Conservation (phyloP, 2,888 invertebrate species). For the Drosophila helvetica region DNA sequence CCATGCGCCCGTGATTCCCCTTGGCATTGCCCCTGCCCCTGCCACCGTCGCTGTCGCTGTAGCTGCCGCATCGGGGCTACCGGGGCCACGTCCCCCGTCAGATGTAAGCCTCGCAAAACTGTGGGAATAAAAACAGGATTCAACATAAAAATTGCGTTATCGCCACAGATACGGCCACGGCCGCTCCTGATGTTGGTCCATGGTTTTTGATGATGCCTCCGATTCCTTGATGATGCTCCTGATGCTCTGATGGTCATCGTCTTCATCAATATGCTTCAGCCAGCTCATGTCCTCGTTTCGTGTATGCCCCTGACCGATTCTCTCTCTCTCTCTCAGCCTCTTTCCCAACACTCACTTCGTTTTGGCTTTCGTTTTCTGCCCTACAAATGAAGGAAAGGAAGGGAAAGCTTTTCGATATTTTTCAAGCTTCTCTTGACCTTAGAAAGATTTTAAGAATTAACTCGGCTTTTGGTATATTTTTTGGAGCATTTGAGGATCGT, state of each 20-base stretch:
- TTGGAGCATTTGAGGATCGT: not conserved
- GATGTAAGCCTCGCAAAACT: slow-evolving; percentile 78
- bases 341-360: slow-evolving; percentile 28
- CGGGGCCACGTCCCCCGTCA: slow-evolving; percentile 47
- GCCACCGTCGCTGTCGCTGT: not conserved
- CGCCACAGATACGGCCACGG: slow-evolving; percentile 56
- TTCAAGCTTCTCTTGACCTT: not conserved
- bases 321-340: slow-evolving; percentile 9
- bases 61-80: slow-evolving; percentile 14
- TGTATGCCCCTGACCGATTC: not conserved
- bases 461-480: not conserved
- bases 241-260: slow-evolving; percentile 24
- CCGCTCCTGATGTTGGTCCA: slow-evolving; percentile 52
- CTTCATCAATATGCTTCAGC: slow-evolving; percentile 23
- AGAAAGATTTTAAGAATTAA: not conserved
- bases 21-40: slow-evolving; percentile 45
- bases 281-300: slow-evolving; percentile 46
- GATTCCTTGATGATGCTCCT: slow-evolving; percentile 28
- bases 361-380: slow-evolving; percentile 31
- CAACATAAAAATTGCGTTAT: slow-evolving; percentile 59
- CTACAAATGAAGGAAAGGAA: slow-evolving; percentile 5
- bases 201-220: slow-evolving; percentile 62
- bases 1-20: slow-evolving; percentile 68
- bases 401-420: slow-evolving; percentile 3
- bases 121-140: slow-evolving; percentile 85